phyloP scores from a whole-genome alignment of 1,140 invertebrate genomes.

The Rhynchophorus ferrugineus region DNA sequence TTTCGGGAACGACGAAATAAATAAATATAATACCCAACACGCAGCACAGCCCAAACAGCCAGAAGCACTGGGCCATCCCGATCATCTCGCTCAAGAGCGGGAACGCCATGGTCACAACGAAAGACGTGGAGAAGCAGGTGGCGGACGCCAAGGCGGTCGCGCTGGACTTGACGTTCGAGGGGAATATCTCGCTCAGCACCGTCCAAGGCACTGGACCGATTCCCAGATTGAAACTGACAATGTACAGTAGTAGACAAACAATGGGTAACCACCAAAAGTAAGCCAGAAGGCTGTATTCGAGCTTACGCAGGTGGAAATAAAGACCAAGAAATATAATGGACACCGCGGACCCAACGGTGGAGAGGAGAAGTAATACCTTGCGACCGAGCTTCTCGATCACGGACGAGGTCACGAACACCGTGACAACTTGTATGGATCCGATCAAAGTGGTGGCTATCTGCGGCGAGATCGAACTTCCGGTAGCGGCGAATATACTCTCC shows the following conservation, averaged over 20 bases:
- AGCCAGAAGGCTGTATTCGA: slow-evolving; percentile 20
- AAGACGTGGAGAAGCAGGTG: slow-evolving; percentile 69
- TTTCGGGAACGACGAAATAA: slow-evolving; percentile 65
- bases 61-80: slow-evolving; percentile 65
- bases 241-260: slow-evolving; percentile 28
- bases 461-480: slow-evolving; percentile 49
- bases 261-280: slow-evolving; percentile 35
- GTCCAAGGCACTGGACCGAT: slow-evolving; percentile 79
- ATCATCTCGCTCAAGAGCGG: slow-evolving; percentile 49
- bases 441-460: slow-evolving; percentile 62
- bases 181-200: slow-evolving; percentile 74
- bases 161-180: slow-evolving; percentile 62
- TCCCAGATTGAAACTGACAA: slow-evolving; percentile 42
- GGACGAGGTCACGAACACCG: slow-evolving; percentile 59
- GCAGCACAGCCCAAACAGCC: slow-evolving; percentile 62
- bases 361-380: slow-evolving; percentile 60
- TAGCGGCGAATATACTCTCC: slow-evolving; percentile 60
- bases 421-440: slow-evolving; percentile 68
- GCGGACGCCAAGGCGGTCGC: slow-evolving; percentile 66
- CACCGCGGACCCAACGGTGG: slow-evolving; percentile 50
- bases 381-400: slow-evolving; percentile 73
- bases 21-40: slow-evolving; percentile 45
- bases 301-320: slow-evolving; percentile 35
- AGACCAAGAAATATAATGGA: slow-evolving; percentile 30
- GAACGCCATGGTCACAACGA: slow-evolving; percentile 74